A percentile compares a stretch with the other conserved stretches of the same genome.
Evolutionary conservation across 2,888 invertebrate genomes (phyloP).

Genomic region (Rapana venosa): DNA sequence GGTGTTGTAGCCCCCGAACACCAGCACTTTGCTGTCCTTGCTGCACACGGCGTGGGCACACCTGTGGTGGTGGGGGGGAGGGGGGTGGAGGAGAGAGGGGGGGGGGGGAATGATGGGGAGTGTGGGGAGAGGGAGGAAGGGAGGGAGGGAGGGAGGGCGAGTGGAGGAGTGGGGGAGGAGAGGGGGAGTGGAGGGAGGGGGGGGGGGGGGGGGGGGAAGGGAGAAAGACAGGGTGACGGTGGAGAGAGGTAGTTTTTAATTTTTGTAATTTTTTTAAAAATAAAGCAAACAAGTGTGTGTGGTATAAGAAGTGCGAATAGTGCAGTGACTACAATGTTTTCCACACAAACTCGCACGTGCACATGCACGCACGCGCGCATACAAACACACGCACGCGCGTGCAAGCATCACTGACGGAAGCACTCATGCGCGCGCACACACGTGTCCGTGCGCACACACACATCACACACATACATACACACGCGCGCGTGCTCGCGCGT

Average conservation of each 20-base stretch:
- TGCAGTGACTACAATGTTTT: too few species aligned
- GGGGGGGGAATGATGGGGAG: background rate
- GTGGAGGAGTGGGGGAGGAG: background rate
- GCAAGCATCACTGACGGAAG: background rate
- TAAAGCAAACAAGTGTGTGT: too few species aligned
- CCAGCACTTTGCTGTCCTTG: slow-evolving; percentile 20
- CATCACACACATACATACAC: background rate
- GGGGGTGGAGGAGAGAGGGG: background rate
- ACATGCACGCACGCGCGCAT: too few species aligned
- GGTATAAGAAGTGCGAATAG: too few species aligned
- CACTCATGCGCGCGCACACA: background rate
- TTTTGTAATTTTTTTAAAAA: too few species aligned
- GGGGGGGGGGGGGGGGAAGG: background rate
- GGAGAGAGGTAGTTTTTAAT: too few species aligned
- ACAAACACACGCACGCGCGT: too few species aligned
- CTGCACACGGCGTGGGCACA: slow-evolving; percentile 30
- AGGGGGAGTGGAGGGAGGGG: background rate
- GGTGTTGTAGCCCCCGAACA: slow-evolving; percentile 46
- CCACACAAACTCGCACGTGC: too few species aligned
- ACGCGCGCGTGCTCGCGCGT: background rate
- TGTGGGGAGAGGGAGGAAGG: background rate
- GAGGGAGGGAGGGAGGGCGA: background rate
- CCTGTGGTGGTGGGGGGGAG: background rate
- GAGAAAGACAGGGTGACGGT: background rate
- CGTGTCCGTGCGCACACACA: background rate